phyloP scores from a whole-genome alignment of 1,140 invertebrate species.

The Drosophila setifemur region DNA sequence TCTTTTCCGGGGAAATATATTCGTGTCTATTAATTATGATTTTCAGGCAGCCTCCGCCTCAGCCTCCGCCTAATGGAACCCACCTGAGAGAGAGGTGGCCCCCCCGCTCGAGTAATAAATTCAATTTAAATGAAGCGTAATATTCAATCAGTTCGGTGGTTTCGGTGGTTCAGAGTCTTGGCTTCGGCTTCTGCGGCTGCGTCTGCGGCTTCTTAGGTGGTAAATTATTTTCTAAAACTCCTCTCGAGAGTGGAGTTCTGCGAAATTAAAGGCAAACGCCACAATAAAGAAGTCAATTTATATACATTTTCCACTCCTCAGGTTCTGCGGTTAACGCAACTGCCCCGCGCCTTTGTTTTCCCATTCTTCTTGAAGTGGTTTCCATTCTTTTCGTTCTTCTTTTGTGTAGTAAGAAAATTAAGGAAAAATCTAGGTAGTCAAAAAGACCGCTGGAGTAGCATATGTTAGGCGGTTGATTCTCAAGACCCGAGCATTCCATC shows the following conservation, averaged over 20 bases:
- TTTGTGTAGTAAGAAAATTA: slow-evolving; percentile 61
- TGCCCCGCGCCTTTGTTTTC: slow-evolving; percentile 44
- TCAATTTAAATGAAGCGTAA: slow-evolving; percentile 81
- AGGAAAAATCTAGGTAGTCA: slow-evolving; percentile 69
- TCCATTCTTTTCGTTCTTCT: slow-evolving; percentile 39
- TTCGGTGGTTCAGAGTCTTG: slow-evolving; percentile 15
- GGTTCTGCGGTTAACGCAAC: slow-evolving; percentile 51
- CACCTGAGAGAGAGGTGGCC: slow-evolving; percentile 39
- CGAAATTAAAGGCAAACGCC: slow-evolving; percentile 68
- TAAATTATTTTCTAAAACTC: slow-evolving; percentile 58
- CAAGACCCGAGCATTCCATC: slow-evolving; percentile 58
- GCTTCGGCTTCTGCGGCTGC: slow-evolving; percentile 53
- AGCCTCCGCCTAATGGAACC: slow-evolving; percentile 36
- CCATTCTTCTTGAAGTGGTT: slow-evolving; percentile 56
- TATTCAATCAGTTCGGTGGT: slow-evolving; percentile 75
- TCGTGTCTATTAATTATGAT: slow-evolving; percentile 76
- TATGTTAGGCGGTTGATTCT: slow-evolving; percentile 63
- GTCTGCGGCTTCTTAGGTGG: slow-evolving; percentile 72
- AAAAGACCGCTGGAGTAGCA: slow-evolving; percentile 44
- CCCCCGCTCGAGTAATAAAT: slow-evolving; percentile 54
- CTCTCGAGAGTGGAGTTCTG: slow-evolving; percentile 48
- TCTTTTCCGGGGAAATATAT: slow-evolving; percentile 50
- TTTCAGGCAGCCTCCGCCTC: slow-evolving; percentile 43
- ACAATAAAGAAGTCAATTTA: slow-evolving; percentile 79
- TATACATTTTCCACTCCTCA: slow-evolving; percentile 71